Conservation (phyloP, 2,797 vertebrate genomes). For the Luscinia megarhynchos region DNA sequence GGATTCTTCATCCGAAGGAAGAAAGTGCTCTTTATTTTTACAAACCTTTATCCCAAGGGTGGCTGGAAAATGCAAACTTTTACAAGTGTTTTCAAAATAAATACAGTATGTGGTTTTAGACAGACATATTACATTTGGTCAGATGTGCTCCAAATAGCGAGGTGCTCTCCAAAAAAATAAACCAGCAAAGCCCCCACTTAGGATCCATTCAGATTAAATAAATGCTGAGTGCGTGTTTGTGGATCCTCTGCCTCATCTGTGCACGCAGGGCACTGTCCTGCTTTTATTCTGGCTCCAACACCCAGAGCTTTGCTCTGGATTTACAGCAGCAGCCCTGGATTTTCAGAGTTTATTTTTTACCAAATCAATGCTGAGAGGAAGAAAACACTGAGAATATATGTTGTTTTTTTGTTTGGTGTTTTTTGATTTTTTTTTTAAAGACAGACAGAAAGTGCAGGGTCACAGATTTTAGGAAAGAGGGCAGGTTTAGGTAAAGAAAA, state of each 20-base stretch:
- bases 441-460: neutral
- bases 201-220: conserved; percentile 47
- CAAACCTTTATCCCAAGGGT: conserved; percentile 82
- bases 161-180: conserved; percentile 69
- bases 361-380: neutral
- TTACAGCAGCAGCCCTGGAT: neutral
- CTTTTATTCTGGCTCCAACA: neutral
- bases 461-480: conserved; percentile 61
- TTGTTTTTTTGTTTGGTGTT: neutral
- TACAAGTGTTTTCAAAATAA: conserved; percentile 96
- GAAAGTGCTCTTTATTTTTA: conserved; percentile 84
- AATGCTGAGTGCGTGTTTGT: neutral
- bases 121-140: conserved; percentile 69
- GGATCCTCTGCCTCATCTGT: conserved; percentile 34
- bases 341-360: neutral
- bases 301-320: neutral
- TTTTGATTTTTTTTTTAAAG: neutral
- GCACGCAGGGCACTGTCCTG: neutral
- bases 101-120: conserved; percentile 83
- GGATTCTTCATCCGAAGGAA: conserved; percentile 84
- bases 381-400: neutral
- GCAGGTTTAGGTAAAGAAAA: conserved; percentile 62
- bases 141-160: conserved; percentile 71
- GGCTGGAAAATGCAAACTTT: conserved; percentile 87
- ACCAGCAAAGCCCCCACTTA: conserved; percentile 44